These are phyloP conservation scores for Aelia acuminata DNA, from an alignment of 2,888 invertebrate genomes.

Conservation along the genomic window DNA sequence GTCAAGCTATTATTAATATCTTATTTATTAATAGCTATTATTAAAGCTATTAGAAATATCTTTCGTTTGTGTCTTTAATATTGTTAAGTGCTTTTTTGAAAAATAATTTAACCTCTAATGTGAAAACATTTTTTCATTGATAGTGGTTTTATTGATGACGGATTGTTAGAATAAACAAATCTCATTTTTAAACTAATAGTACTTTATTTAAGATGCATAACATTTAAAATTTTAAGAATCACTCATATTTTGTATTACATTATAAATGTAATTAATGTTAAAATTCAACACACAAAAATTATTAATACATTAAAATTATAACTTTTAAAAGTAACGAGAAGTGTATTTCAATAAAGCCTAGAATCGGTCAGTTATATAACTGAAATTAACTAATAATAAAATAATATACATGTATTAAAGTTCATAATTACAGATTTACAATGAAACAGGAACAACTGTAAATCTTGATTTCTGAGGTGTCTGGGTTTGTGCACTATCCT, in stretches of 20 bases:
- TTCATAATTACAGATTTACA: neutral
- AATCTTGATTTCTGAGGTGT: constrained; percentile 50
- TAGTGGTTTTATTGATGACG: no score
- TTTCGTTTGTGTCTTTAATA: no score
- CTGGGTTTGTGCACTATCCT: neutral
- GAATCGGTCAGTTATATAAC: neutral
- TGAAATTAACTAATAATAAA: neutral
- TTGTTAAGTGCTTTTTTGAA: no score
- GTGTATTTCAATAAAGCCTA: neutral
- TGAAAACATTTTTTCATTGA: no score
- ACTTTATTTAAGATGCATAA: neutral
- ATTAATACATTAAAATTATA: constrained; percentile 13
- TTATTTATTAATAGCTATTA: no score
- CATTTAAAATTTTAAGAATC: neutral
- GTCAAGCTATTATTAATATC: no score
- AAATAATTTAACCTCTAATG: no score
- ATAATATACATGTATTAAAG: neutral
- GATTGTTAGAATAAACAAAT: neutral
- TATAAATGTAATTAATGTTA: neutral
- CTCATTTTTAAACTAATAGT: neutral
- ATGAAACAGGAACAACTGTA: constrained; percentile 54
- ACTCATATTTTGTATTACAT: neutral
- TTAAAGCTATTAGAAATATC: no score
- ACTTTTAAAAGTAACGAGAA: neutral
- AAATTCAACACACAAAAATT: neutral